Evolutionary conservation across 2,888 invertebrate species (phyloP), one percentile per base, ranked within the genome.

Genomic region (Hanleya hanleyi): DNA sequence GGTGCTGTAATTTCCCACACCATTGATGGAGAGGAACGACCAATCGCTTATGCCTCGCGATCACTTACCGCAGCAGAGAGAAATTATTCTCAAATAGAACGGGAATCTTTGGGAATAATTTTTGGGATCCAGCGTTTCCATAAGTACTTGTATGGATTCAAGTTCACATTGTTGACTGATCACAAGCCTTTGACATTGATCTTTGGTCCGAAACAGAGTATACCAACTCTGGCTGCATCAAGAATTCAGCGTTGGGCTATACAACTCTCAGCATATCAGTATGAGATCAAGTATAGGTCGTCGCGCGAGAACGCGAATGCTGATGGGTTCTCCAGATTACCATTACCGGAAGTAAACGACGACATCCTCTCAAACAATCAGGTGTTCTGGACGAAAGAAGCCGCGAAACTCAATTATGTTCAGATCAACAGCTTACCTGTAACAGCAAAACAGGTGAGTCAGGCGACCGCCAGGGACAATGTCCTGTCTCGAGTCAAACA

Each of bases 171-270:
- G 38, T n/a, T 70, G 15, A 78, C 81, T 9, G 77, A 80, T 47
- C 71, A 77, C 67, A 69, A 78, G 37, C 77, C 79, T 1, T 35
- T 79, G 26, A 64, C 64, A 9, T 37, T 66, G n/a, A 71, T 80
- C 22, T 62, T 76, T 9, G 80, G 76, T 9, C 73, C 68, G 62
- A 72, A 79, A 51, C 68, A 62, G 38, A 73, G 74, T 78, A 32
- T 87, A 84, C 75, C 87, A 81, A 64, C 77, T 68, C 78, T 85
- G 36, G 85, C 87, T 36, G 83, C 88, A 9, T 83, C 86, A 26
- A 75, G 88, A 38, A 72, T 90, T 64, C 87, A 88, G 74, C 73
- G 87, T 37, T 89, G 84, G 82, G 87, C 88, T 15, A 35, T 77
- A 38, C 51, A 64, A 32, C 41, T 77, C n/a, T 35, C 73, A n/a